Conservation (phyloP, 2,888 invertebrate species). For the Cancer borealis region DNA sequence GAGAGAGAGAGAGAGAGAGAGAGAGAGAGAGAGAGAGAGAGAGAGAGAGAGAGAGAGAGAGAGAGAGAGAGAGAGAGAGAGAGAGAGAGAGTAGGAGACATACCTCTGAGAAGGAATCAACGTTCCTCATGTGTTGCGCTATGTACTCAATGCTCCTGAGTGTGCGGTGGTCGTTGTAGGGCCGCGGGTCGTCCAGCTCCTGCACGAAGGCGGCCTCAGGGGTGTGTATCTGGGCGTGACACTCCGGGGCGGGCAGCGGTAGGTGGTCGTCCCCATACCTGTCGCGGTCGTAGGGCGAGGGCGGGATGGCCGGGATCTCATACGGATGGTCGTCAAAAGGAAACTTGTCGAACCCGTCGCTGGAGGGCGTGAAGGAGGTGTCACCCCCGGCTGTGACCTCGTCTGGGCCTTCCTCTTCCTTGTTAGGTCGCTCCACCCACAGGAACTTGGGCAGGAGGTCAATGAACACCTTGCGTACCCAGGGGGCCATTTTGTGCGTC, state of each 20-base stretch:
- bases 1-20: conserved; percentile 21
- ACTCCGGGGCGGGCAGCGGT: conserved; percentile 75
- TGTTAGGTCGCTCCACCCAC: conserved; percentile 92
- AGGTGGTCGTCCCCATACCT: conserved; percentile 84
- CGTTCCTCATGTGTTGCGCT: conserved; percentile 96
- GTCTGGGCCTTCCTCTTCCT: conserved; percentile 80
- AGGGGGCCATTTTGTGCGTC: conserved; percentile 94
- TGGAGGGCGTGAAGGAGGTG: conserved; percentile 78
- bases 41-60: conserved; percentile 50
- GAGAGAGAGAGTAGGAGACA: conserved; percentile 50
- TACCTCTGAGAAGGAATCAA: conserved; percentile 95
- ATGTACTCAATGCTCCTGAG: conserved; percentile 95
- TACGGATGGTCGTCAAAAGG: conserved; percentile 83
- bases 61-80: conserved; percentile 48
- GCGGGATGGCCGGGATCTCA: conserved; percentile 84
- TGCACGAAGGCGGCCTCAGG: conserved; percentile 72
- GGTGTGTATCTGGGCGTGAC: conserved; percentile 84
- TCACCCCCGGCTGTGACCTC: conserved; percentile 73
- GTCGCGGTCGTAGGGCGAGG: conserved; percentile 80
- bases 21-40: conserved; percentile 47
- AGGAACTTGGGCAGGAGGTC: conserved; percentile 86
- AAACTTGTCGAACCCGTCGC: conserved; percentile 78
- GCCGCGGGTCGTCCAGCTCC: conserved; percentile 84
- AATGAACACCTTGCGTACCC: conserved; percentile 90
- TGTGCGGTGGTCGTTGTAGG: conserved; percentile 93